These are phyloP conservation scores for Lithophane socia DNA, from an alignment of 2,888 invertebrate species.

Conservation along the genomic window DNA sequence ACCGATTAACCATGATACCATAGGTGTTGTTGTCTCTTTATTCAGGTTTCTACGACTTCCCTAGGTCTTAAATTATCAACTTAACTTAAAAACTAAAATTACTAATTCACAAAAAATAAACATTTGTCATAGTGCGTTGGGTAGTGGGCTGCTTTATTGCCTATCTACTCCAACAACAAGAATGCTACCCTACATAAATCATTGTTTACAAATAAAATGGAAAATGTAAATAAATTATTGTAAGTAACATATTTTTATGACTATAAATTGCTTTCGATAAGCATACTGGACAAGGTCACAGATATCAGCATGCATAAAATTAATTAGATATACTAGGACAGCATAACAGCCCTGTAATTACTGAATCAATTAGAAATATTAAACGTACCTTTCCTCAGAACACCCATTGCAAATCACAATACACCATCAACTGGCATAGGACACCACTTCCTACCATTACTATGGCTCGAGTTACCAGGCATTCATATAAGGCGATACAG, in stretches of 20 bases:
- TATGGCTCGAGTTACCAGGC: constrained; percentile 70
- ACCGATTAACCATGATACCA: neutral
- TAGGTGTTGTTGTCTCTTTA: neutral
- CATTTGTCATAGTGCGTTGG: neutral
- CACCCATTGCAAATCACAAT: constrained; percentile 75
- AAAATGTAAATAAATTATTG: constrained; percentile 16
- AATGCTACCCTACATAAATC: constrained; percentile 4
- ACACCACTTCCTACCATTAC: constrained; percentile 75
- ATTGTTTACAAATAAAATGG: constrained; percentile 48
- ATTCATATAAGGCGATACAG: constrained; percentile 83
- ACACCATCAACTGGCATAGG: constrained; percentile 70
- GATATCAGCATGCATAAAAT: constrained; percentile 34
- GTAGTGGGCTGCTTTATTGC: neutral
- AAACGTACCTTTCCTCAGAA: constrained; percentile 74
- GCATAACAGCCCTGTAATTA: constrained; percentile 39
- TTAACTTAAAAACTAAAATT: neutral
- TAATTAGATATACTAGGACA: constrained; percentile 49
- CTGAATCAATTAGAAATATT: constrained; percentile 29
- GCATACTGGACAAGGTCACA: constrained; percentile 53
- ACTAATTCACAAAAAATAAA: neutral
- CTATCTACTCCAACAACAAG: neutral
- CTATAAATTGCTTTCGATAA: constrained; percentile 51
- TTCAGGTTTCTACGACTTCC: constrained; percentile 19
- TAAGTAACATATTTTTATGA: constrained; percentile 33
- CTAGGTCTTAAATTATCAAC: neutral